Conservation (phyloP, 2,797 vertebrate species). For the Enteromius anoplus region DNA sequence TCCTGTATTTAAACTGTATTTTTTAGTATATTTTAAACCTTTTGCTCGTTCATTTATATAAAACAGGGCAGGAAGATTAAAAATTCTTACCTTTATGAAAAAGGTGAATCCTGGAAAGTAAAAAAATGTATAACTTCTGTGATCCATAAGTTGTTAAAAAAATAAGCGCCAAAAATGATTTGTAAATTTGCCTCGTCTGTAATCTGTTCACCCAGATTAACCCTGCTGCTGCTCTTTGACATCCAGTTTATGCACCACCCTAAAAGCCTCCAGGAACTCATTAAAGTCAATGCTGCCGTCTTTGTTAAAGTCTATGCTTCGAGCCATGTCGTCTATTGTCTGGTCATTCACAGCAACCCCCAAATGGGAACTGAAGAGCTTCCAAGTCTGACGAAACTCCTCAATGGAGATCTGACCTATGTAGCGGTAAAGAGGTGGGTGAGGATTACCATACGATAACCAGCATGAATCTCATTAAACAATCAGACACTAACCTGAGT, state of each 20-base stretch:
- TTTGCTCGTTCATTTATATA: background rate
- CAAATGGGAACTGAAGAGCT: conserved; percentile 88
- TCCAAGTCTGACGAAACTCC: conserved; percentile 93
- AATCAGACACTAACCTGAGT: conserved; percentile 74
- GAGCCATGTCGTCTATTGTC: conserved; percentile 85
- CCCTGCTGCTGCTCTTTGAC: conserved; percentile 73
- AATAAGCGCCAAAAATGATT: conserved; percentile 13
- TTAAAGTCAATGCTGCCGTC: conserved; percentile 96
- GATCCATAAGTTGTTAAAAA: background rate
- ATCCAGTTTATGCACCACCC: conserved; percentile 89
- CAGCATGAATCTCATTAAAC: background rate
- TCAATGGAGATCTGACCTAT: conserved; percentile 92
- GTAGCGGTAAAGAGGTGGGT: background rate
- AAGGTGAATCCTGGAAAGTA: background rate
- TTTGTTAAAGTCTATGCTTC: conserved; percentile 93
- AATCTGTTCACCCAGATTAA: conserved; percentile 43
- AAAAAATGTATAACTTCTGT: background rate
- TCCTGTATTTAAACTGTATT: background rate
- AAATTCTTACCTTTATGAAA: conserved; percentile 17
- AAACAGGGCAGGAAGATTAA: background rate
- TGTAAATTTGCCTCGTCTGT: conserved; percentile 10
- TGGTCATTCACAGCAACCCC: conserved; percentile 76
- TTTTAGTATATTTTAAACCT: background rate
- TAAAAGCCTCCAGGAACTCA: conserved; percentile 95
- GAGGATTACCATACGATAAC: background rate